Evolutionary conservation across 2,797 vertebrate species (phyloP).

Genomic region (Arctocebus calabarensis): DNA sequence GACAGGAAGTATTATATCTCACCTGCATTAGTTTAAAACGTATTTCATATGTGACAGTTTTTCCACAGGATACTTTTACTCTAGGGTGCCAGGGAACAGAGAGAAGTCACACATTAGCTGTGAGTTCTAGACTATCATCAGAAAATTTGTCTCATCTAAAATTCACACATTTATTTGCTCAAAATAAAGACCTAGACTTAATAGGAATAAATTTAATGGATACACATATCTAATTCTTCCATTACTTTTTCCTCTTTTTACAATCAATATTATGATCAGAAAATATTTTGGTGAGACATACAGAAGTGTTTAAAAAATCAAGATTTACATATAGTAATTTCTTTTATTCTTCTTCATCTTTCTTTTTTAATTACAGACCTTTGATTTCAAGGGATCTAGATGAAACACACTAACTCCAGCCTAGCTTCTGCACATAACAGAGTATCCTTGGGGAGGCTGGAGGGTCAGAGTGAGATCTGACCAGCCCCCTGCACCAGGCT

Average conservation of each 20-base stretch:
- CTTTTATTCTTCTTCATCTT: neutral
- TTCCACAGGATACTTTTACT: neutral
- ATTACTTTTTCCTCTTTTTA: neutral
- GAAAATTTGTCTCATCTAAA: slow-evolving; percentile 12
- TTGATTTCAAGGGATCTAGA: neutral
- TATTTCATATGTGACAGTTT: neutral
- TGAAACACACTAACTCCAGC: neutral
- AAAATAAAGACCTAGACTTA: neutral
- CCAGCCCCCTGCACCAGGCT: neutral
- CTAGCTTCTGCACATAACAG: neutral
- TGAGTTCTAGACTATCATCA: neutral
- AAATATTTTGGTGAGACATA: neutral
- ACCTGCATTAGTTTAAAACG: neutral
- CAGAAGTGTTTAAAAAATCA: slow-evolving; percentile 24
- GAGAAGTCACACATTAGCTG: neutral
- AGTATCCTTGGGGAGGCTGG: neutral
- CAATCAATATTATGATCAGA: slow-evolving; percentile 14
- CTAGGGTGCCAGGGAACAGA: neutral
- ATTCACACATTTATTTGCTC: neutral
- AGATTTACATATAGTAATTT: neutral
- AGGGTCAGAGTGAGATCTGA: neutral
- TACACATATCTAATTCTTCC: neutral
- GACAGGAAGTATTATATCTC: neutral
- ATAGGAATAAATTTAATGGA: neutral
- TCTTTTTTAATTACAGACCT: neutral